Base-by-base conservation (phyloP, 2,888 invertebrate genomes). In the Spilarctia lutea region DNA sequence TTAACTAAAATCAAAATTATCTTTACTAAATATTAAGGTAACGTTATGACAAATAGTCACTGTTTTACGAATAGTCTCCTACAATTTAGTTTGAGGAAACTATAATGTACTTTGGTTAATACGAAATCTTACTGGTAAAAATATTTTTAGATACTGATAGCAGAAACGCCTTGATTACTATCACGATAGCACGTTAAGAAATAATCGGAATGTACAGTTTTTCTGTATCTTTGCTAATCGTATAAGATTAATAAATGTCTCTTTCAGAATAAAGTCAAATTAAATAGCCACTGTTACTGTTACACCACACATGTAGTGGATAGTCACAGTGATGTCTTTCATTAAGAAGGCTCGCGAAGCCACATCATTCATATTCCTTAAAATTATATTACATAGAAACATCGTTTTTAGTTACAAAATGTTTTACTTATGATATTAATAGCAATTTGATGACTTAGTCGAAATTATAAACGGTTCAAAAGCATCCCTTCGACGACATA, bases 261-360 rank as follows among this genome's bases (percentile, higher is more conserved):
- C 18, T n/a, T 45, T 24, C 24, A 27, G 11, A 33, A 65, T 39
- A 65, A 18, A 20, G 24, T 71, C 33, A 16, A 24, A 45, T 13
- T 70, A 45, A 45, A 42, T 42, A 42, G 39, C 1, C 39, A 42
- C 13, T 13, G 42, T 42, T 13, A 11, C 42, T 42, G 42, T 13
- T 13, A 13, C 1, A 42, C 8, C 42, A 13, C 1, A 42, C 8
- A 11, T 42, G 39, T 42, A 42, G 10, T 11, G 39, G 39, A 42
- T 42, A 7, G 39, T 42, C 39, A 42, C 13, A 42, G 42, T 42
- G 42, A 42, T 42, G 2, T 42, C 13, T 45, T 45, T 18, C 45
- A 33, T 60, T 68, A 68, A 68, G 66, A 0, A 74, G 75, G 73
- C 73, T 76, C 69, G 73, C 52, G 66, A 73, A 83, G 73, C 74